phyloP scores from a whole-genome alignment of 2,113 vertebrate species.

The Myotis yumanensis region DNA sequence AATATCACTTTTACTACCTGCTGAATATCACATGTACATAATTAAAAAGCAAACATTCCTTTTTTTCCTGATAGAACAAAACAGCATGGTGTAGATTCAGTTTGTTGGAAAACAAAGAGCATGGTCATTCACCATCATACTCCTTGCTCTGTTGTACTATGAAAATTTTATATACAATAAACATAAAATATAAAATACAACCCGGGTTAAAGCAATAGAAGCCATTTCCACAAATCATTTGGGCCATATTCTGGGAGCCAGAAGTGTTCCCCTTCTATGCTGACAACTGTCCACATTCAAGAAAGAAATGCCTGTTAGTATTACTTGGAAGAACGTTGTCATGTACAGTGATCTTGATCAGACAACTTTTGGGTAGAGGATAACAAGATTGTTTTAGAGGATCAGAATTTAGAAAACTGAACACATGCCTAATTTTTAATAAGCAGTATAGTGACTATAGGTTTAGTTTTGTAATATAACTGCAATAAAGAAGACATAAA shows the following conservation, averaged over 20 bases:
- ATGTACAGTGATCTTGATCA: neutral
- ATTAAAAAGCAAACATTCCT: constrained; percentile 16
- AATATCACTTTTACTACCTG: constrained; percentile 40
- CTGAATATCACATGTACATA: neutral
- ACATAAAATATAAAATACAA: neutral
- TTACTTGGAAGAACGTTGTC: neutral
- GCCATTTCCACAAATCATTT: neutral
- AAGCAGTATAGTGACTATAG: neutral
- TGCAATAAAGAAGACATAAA: neutral
- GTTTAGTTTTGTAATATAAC: neutral
- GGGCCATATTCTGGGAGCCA: neutral
- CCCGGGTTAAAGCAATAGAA: neutral
- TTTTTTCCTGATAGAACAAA: neutral
- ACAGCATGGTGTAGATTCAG: neutral
- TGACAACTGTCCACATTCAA: neutral
- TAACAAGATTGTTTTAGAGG: neutral
- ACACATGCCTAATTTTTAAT: neutral
- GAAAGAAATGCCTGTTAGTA: accelerated
- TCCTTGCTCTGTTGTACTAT: neutral
- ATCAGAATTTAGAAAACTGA: neutral
- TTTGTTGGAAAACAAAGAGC: neutral
- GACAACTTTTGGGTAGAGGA: neutral
- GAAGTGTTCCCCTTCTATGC: neutral
- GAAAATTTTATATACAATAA: neutral
- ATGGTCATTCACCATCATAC: accelerated